Evolutionary conservation across 2,888 invertebrate species (phyloP).

Genomic region (Epirrita christyi): DNA sequence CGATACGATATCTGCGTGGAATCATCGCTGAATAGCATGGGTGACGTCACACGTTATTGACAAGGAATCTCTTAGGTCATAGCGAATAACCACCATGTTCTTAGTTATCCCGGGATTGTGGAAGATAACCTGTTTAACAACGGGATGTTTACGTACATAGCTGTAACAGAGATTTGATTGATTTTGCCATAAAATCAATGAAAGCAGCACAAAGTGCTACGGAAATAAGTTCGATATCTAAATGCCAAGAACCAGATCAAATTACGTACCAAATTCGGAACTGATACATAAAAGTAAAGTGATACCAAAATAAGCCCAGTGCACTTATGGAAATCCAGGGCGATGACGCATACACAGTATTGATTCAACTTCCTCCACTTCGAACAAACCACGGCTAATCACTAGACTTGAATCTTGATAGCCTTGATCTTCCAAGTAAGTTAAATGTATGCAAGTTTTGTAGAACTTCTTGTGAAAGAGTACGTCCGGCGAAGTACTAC

Average conservation of each 20-base stretch:
- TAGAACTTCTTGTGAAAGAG: too few relatives aligned
- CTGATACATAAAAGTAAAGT: slow-evolving; percentile 6
- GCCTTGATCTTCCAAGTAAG: too few relatives aligned
- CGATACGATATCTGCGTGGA: too few relatives aligned
- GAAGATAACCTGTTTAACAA: too few relatives aligned
- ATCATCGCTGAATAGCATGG: too few relatives aligned
- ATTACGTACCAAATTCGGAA: slow-evolving; percentile 7
- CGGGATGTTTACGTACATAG: neutral
- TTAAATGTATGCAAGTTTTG: too few relatives aligned
- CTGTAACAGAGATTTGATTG: neutral
- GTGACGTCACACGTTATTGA: too few relatives aligned
- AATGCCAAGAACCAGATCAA: slow-evolving; percentile 1
- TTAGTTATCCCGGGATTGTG: too few relatives aligned
- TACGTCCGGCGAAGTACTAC: too few relatives aligned
- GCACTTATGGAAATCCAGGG: neutral
- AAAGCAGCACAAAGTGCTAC: neutral
- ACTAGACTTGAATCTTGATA: too few relatives aligned
- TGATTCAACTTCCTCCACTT: neutral
- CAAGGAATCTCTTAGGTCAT: too few relatives aligned
- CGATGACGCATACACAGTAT: neutral
- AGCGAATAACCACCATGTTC: too few relatives aligned
- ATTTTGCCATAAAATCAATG: neutral
- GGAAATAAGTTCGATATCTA: neutral
- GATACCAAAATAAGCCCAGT: slow-evolving; percentile 7
- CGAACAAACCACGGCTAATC: neutral